Percentiles rank a stretch among this genome's conserved stretches.
These are phyloP conservation scores for Drosophila nigricruria DNA, from an alignment of 2,888 invertebrate species.

Conservation along the genomic window DNA sequence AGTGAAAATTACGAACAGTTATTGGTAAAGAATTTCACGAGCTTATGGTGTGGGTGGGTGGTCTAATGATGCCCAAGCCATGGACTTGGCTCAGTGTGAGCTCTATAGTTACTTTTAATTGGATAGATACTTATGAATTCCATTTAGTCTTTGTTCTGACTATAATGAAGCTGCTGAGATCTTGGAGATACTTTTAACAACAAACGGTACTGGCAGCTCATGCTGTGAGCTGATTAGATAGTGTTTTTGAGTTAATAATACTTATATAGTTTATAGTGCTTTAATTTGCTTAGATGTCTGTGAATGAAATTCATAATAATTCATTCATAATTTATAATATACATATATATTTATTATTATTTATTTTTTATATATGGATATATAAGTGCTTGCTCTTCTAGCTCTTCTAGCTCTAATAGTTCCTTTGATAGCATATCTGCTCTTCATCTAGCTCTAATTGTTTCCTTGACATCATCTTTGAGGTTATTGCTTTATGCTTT, in stretches of 20 bases:
- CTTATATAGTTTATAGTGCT: not conserved
- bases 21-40: conserved; percentile 15
- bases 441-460: too few species aligned
- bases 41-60: conserved; percentile 49
- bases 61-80: conserved; percentile 30
- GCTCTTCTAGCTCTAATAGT: too few species aligned
- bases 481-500: too few species aligned
- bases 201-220: not conserved
- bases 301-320: not conserved
- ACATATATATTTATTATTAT: not conserved
- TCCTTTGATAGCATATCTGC: too few species aligned
- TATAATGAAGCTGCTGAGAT: not conserved
- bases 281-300: not conserved
- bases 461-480: too few species aligned
- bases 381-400: too few species aligned
- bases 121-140: not conserved
- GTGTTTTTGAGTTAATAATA: not conserved
- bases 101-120: not conserved
- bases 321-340: not conserved
- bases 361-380: too few species aligned
- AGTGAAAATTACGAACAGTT: conserved; percentile 33
- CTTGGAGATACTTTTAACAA: not conserved
- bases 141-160: not conserved
- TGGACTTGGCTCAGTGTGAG: conserved; percentile 6
- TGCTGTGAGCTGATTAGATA: not conserved